Evolutionary conservation across 1,140 invertebrate genomes (phyloP).

Genomic region (Zeugodacus cucurbitae): DNA sequence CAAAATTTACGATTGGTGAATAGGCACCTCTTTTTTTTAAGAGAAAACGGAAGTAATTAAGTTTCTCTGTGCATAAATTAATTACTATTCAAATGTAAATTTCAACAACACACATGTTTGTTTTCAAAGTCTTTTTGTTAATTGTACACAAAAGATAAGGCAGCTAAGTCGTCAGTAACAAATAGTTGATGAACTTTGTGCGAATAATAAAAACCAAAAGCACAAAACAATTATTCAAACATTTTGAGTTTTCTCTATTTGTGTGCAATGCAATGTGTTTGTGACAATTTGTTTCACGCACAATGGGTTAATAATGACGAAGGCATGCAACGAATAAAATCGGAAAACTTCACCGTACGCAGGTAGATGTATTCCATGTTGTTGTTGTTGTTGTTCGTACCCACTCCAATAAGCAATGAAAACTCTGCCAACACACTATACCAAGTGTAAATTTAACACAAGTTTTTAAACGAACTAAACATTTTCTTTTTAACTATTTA

Average conservation of each 20-base stretch:
- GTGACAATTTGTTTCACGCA: constrained; percentile 1
- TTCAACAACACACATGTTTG: not conserved
- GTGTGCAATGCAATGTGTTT: not conserved
- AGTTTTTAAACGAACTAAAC: not conserved
- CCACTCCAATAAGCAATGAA: not conserved
- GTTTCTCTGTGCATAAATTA: constrained; percentile 33
- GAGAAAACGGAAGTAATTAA: constrained; percentile 33
- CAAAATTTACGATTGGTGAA: not conserved
- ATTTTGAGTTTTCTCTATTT: not conserved
- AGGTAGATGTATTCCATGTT: not conserved
- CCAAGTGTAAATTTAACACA: not conserved
- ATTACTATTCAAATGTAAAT: constrained; percentile 30
- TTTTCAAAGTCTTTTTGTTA: not conserved
- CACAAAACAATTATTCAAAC: not conserved
- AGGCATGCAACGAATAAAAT: constrained; percentile 18
- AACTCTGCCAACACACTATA: not conserved
- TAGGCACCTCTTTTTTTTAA: not conserved
- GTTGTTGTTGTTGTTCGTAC: not conserved
- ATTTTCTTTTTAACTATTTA: not conserved
- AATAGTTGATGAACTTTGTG: not conserved
- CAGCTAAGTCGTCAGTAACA: not conserved
- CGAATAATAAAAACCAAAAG: not conserved
- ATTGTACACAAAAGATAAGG: constrained; percentile 15
- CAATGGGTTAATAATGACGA: constrained; percentile 24
- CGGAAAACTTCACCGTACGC: constrained; percentile 19